These are phyloP conservation scores for Crossaster papposus DNA, from an alignment of 53 echinoderm and acorn worm species.

Conservation along the genomic window DNA sequence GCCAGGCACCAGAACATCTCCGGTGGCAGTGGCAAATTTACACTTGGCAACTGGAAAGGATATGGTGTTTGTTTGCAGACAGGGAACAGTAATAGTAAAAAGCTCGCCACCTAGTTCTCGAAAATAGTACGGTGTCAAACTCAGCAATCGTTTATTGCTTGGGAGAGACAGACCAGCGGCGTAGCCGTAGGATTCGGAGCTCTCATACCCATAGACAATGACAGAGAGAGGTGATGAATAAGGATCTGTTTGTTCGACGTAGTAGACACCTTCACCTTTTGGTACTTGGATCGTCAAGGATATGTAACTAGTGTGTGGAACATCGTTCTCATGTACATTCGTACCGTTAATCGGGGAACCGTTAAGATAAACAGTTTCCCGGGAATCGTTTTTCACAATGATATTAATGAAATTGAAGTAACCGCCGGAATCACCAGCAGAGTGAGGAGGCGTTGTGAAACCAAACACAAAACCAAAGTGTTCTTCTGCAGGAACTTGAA, in stretches of 20 bases:
- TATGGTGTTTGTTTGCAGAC: slow-evolving; percentile 25
- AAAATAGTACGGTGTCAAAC: slow-evolving; percentile 59
- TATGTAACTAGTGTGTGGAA: slow-evolving; percentile 53
- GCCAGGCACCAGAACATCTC: slow-evolving; percentile 47
- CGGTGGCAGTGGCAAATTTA: slow-evolving; percentile 48
- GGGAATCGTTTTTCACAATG: slow-evolving; percentile 44
- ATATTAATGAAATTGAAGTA: slow-evolving; percentile 70
- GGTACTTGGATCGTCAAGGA: slow-evolving; percentile 58
- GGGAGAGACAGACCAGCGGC: slow-evolving; percentile 71
- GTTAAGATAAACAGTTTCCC: slow-evolving; percentile 51
- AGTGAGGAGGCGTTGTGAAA: slow-evolving; percentile 67
- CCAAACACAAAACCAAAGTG: slow-evolving; percentile 72
- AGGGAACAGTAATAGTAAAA: slow-evolving; percentile 60
- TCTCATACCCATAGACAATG: slow-evolving; percentile 73
- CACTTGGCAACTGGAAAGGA: slow-evolving; percentile 2
- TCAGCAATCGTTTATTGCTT: slow-evolving; percentile 47
- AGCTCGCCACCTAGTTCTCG: slow-evolving; percentile 70
- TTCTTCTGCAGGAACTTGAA: slow-evolving; percentile 69
- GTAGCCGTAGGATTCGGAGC: slow-evolving; percentile 70
- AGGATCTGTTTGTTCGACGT: slow-evolving; percentile 60
- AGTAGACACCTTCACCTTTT: slow-evolving; percentile 72
- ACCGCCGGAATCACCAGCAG: slow-evolving; percentile 57
- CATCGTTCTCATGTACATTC: neutral
- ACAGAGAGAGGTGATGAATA: slow-evolving; percentile 63
- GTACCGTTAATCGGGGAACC: slow-evolving; percentile 24